Base-by-base conservation (phyloP, 2,113 vertebrate species). In the Psephotus haematonotus region DNA sequence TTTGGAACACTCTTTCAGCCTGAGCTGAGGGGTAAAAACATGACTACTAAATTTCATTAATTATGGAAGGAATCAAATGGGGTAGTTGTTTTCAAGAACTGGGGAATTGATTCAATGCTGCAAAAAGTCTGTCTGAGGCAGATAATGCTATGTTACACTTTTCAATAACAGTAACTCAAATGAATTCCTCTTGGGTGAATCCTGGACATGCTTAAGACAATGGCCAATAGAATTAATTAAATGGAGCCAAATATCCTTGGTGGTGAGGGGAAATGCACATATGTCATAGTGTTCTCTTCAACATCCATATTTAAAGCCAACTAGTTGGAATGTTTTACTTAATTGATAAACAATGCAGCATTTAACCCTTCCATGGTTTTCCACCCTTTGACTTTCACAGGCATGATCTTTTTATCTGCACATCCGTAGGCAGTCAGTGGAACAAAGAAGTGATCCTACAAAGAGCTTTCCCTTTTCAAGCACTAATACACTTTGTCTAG, bases 21-120 rank as follows among this genome's bases (percentile, higher is more conserved):
- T 71, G 74, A 96, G 89, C 94, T 87, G 81, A 93, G 95, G 77
- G 84, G 94, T 74, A 93, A 95, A 92, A 84, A 33, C 89, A 85
- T 95, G 91, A 91, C 89, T 89, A 82, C 94, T 19, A 77, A 95
- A 95, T 95, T 96, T 95, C 95, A 95, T 97, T 96, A 96, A 97
- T 97, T 97, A 97, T 97, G 96, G 96, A 97, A 96, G 84, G 84
- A 97, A 92, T 93, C 93, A 96, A 95, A 97, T 91, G 94, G 96
- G 91, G 94, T 97, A 93, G 93, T 91, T 96, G 92, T 97, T 95
- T 95, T 97, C 91, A 95, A 95, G 91, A 87, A 62, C 95, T 84
- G 65, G 96, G 96, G 96, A 97, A 97, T 95, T 96, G 94, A 93
- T 93, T 96, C 96, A 95, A 89, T 95, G 89, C 89, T 95, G 89